These are phyloP conservation scores for Macrosoma leucophasiata DNA, from an alignment of 2,888 invertebrate species.

Conservation along the genomic window DNA sequence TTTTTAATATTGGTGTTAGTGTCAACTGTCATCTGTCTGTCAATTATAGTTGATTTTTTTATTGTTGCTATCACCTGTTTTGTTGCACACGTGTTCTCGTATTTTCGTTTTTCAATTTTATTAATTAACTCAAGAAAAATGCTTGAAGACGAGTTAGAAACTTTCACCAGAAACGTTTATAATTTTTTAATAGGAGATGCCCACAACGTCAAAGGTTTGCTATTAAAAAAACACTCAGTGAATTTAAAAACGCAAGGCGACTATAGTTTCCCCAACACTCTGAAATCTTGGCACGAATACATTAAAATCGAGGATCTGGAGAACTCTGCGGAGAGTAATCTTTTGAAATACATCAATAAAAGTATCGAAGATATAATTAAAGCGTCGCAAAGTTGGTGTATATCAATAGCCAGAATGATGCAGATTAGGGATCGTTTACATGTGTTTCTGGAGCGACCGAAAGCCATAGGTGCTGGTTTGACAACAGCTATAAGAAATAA, in stretches of 20 bases:
- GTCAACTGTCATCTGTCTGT: too few species aligned
- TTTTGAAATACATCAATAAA: constrained; percentile 45
- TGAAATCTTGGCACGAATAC: constrained; percentile 74
- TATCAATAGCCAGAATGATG: constrained; percentile 53
- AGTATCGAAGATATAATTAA: constrained; percentile 44
- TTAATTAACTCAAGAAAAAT: too few species aligned
- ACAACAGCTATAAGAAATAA: constrained; percentile 36
- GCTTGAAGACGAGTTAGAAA: constrained; percentile 38
- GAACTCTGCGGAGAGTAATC: constrained; percentile 26
- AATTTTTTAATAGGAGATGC: constrained; percentile 34
- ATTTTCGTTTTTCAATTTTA: too few species aligned
- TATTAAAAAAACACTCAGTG: constrained; percentile 76
- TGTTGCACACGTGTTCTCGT: too few species aligned
- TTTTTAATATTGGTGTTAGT: too few species aligned
- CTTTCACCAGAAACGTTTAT: constrained; percentile 38
- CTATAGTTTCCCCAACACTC: constrained; percentile 76
- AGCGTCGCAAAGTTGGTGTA: constrained; percentile 62
- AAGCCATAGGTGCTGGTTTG: constrained; percentile 42
- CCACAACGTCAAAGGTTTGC: constrained; percentile 32
- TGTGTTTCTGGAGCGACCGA: constrained; percentile 68
- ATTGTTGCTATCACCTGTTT: too few species aligned
- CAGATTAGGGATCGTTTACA: constrained; percentile 61
- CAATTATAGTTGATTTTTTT: too few species aligned
- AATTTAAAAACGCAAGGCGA: constrained; percentile 77
- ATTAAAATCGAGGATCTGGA: constrained; percentile 23